A percentile compares a stretch with the other conserved stretches of the same genome.
Evolutionary conservation across 2,888 invertebrate genomes (phyloP).

Genomic region (Nomada fabriciana): DNA sequence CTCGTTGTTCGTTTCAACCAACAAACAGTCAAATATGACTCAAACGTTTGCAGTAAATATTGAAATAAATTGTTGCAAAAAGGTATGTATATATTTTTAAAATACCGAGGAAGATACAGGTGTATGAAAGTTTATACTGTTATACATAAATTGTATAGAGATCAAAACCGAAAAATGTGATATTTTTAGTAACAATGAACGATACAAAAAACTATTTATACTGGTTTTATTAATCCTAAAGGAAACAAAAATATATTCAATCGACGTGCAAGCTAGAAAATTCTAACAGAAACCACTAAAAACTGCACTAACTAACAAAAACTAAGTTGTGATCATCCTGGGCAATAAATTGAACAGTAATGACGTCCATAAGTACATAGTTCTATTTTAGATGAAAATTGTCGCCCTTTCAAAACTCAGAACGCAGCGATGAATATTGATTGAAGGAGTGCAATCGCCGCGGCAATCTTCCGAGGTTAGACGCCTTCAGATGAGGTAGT

Average conservation of each 20-base stretch:
- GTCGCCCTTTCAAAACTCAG: background rate
- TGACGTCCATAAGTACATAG: background rate
- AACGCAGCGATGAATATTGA: background rate
- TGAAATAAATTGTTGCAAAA: background rate
- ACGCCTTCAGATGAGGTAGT: constrained; percentile 19
- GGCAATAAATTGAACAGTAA: constrained; percentile 3
- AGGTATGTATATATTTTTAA: background rate
- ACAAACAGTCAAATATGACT: background rate
- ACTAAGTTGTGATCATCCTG: background rate
- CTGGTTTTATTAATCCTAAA: no score
- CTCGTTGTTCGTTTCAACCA: no score
- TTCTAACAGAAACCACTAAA: background rate
- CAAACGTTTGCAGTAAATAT: background rate
- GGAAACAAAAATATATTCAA: no score
- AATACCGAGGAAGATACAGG: constrained; percentile 19
- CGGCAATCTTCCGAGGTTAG: constrained; percentile 13
- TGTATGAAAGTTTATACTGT: constrained; percentile 18
- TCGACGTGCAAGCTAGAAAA: background rate
- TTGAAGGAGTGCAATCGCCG: constrained; percentile 4
- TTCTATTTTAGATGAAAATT: background rate
- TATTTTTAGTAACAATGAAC: no score
- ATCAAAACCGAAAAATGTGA: no score
- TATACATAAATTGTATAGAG: background rate
- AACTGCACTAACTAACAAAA: background rate
- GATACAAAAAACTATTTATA: no score